Base-by-base conservation (phyloP, 2,797 vertebrate species). In the Eutrigla gurnardus region DNA sequence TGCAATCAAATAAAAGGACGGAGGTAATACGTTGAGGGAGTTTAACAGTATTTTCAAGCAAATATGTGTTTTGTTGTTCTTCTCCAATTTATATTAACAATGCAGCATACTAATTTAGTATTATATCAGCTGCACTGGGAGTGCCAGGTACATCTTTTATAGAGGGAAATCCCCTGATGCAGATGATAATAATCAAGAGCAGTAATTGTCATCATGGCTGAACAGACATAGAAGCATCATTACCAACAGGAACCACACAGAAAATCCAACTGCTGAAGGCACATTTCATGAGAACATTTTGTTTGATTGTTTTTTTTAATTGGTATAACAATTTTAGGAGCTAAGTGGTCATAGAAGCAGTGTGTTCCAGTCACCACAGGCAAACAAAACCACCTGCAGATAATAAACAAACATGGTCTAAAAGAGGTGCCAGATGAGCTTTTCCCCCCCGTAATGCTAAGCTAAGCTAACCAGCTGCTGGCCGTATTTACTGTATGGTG, bases 151-250 rank as follows among this genome's bases (percentile, higher is more conserved):
- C 7, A 9, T 50, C 1, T 17, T 7, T 55, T 55, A 12, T 33
- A 5, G 8, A 32, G 45, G 25, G 39, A 5, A 59, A 49, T 37
- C 43, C 10, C 40, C 12, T 13, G 12, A 2, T 39, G 37, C 54
- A 46, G 49, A 65, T 7, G 66, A 67, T 71, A 42, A 75, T 67
- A 35, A 66, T 33, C 50, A 58, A 1, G n/a, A 52, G 18, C 35
- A 11, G 42, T 46, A 35, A 43, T 17, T 35, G 49, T 59, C 59
- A 39, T 36, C 14, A 3, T 5, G 45, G 39, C 47, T 58, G 40
- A 61, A 8, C 47, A 15, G 61, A 55, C 33, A 18, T 52, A 65
- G 15, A 37, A 4, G 6, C 10, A 32, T 7, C 59, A 32, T 10
- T 15, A 45, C 46, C 35, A 8, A 37, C 25, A 45, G 1, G 2